phyloP scores from a whole-genome alignment of 2,797 vertebrate genomes.

The Lacerta bilineata region DNA sequence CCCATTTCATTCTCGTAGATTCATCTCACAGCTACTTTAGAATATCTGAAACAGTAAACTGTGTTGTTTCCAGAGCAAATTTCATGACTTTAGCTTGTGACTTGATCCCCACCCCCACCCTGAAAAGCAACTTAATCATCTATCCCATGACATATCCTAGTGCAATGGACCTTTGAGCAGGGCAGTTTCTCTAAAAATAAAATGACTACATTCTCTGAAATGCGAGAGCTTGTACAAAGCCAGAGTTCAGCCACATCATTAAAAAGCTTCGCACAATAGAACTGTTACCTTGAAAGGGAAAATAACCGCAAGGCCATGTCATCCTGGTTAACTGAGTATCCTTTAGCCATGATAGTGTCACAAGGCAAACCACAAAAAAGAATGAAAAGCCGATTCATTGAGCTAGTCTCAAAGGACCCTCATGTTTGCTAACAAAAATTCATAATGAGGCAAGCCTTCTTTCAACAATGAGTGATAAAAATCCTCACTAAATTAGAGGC shows the following conservation, averaged over 20 bases:
- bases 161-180: slow-evolving; percentile 3
- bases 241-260: slow-evolving; percentile 29
- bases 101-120: not conserved
- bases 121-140: not conserved
- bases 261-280: slow-evolving; percentile 30
- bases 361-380: slow-evolving; percentile 31
- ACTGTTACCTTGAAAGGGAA: not conserved
- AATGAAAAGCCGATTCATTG: slow-evolving; percentile 27
- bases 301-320: not conserved
- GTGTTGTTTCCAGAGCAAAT: slow-evolving; percentile 1
- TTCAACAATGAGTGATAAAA: slow-evolving; percentile 34
- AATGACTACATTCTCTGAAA: slow-evolving; percentile 6
- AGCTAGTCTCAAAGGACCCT: slow-evolving; percentile 38
- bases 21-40: slow-evolving; percentile 8
- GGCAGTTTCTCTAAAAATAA: slow-evolving; percentile 40
- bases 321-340: slow-evolving; percentile 19
- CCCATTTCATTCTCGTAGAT: not conserved
- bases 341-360: fast-evolving
- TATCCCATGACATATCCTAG: not conserved
- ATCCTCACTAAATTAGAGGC: slow-evolving; percentile 4
- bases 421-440: slow-evolving; percentile 40
- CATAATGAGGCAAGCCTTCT: slow-evolving; percentile 59
- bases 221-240: not conserved
- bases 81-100: slow-evolving; percentile 13
- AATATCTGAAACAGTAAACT: slow-evolving; percentile 29